phyloP scores from a whole-genome alignment of 2,113 vertebrate genomes.

The Myodes glareolus region DNA sequence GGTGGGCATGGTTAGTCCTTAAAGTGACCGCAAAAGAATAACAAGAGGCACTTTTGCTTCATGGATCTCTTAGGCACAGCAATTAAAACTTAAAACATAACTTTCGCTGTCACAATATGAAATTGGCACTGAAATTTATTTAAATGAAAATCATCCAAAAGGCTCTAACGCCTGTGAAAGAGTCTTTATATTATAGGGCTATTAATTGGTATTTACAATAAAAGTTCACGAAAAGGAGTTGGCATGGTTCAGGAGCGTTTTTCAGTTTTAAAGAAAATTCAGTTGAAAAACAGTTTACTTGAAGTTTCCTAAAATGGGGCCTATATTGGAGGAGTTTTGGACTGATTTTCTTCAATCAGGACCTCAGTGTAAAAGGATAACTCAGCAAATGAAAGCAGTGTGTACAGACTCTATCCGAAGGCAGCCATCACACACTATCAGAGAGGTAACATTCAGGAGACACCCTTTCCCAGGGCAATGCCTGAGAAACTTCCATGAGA shows the following conservation, averaged over 20 bases:
- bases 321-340: conserved; percentile 70
- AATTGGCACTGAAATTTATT: neutral
- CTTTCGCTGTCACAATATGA: neutral
- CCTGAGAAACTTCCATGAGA: neutral
- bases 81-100: neutral
- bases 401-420: conserved; percentile 35
- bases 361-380: conserved; percentile 59
- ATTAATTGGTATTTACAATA: conserved; percentile 75
- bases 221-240: conserved; percentile 73
- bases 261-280: conserved; percentile 58
- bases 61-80: neutral
- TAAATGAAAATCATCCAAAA: neutral
- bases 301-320: conserved; percentile 65
- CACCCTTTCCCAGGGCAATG: neutral
- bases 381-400: conserved; percentile 30
- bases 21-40: too few relatives aligned
- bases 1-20: too few relatives aligned
- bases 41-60: neutral
- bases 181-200: conserved; percentile 26
- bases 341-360: conserved; percentile 62
- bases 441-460: neutral
- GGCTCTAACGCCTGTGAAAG: neutral
- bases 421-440: neutral
- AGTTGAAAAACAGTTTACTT: conserved; percentile 63
- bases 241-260: conserved; percentile 65